Base-by-base conservation (phyloP, 2,888 invertebrate species). In the Trissolcus japonicus region DNA sequence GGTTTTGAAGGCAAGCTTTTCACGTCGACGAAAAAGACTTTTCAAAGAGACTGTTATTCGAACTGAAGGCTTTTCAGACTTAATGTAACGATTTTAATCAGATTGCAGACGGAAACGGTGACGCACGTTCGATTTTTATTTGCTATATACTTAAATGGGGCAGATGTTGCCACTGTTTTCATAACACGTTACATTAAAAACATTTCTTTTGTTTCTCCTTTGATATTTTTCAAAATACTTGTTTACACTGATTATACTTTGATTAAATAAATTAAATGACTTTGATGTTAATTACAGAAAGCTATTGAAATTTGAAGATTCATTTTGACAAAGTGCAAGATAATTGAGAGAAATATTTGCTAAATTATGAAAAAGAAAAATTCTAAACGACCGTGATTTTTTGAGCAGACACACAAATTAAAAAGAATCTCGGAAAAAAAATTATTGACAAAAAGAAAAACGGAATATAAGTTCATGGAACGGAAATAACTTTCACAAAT, bases 401-500 rank as follows among this genome's bases (percentile, higher is more conserved):
- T 25, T 25, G 25, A 25, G 25, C 25, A 25, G 25, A 25, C 25
- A 25, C 4, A 21, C 25, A 25, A 25, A 25, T 43, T 13, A 43
- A 43, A 2, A n/a, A 4, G 43, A n/a, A n/a, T 0, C 13, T 2
- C 6, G 0, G 7, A 11, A 21, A 57, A 43, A 21, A 57, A 7
- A 14, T 9, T n/a, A 9, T 40, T 59, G 19, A 55, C n/a, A 53
- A 69, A 62, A 35, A 35, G 9, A 13, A n/a, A 21, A 57, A 67
- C 55, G 51, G 19, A 29, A 17, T 21, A 1, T 35, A 56, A 53
- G 41, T 35, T 69, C 65, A 71, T 73, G 40, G 21, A 62, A 51
- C 54, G 66, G 40, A 61, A 71, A 78, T 74, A 48, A 77, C 65
- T 69, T 62, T 60, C 16, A 40, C 66, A 67, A 66, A 78, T 74